Evolutionary conservation across 2,797 vertebrate genomes (phyloP), one percentile per base, ranked within the genome.

Genomic region (Onychomys torridus): DNA sequence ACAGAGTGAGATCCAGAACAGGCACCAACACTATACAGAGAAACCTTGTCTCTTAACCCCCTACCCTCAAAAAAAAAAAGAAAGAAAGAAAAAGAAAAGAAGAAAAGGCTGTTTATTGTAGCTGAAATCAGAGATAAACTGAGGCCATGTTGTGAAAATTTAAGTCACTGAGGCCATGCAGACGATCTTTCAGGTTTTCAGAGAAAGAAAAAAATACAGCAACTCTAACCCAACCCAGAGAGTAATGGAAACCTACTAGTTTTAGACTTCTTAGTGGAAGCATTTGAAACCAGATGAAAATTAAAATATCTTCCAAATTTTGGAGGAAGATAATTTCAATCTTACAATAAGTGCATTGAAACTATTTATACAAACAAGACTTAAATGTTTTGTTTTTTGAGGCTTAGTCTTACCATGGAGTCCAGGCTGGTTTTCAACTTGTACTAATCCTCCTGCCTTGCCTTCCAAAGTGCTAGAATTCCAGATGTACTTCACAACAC

Each of bases 221-320:
- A 49, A 52, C 14, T 27, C 14, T 49, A 49, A 77, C 14, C 29
- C 6, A 49, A 77, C 14, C 29, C 6, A 77, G 6, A 77, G 14
- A 77, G 11, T 75, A 49, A 77, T 43, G 52, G 29, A 77, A 52
- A 32, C 11, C 29, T 16, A 29, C 19, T 49, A 49, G 46, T 32
- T 78, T 52, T 78, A 49, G 43, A 7, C 69, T 89, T 79, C 69
- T 89, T 79, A 91, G 9, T 77, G 57, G 49, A 84, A 91, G 16
- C 73, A 46, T 63, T 91, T 73, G 59, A 91, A 91, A 91, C 79
- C 14, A 9, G 81, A 65, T 37, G 59, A 77, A 93, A 77, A 0
- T 49, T 37, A 37, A 81, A 79, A 46, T 77, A 61, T 77, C 29
- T 86, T 92, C 40, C 79, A 76, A 91, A 83, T 88, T 94, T 46